Percentiles rank a stretch among this genome's conserved stretches.
Conservation (phyloP, 2,888 invertebrate species). For the Apantesis nais region DNA sequence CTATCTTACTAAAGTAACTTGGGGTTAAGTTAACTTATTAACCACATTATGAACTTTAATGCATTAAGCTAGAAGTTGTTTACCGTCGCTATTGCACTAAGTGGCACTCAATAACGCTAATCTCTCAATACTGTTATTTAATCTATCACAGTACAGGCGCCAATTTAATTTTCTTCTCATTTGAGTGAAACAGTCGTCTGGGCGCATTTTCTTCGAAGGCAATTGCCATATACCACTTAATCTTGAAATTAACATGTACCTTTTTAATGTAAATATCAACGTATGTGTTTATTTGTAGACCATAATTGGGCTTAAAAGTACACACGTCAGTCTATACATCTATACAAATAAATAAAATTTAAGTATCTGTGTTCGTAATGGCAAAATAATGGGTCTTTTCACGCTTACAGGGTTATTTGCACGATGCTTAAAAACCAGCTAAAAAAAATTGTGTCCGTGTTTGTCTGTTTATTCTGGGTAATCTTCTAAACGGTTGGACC, state of each 20-base stretch:
- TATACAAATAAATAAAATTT: too few relatives aligned
- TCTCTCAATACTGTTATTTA: background rate
- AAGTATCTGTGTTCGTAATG: too few relatives aligned
- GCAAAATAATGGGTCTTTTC: too few relatives aligned
- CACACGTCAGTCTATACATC: too few relatives aligned
- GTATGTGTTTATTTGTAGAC: background rate
- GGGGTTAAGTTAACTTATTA: too few relatives aligned
- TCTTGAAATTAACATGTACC: background rate
- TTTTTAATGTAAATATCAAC: background rate
- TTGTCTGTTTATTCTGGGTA: too few relatives aligned
- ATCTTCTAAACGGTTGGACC: too few relatives aligned
- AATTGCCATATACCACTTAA: background rate
- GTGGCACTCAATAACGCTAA: background rate
- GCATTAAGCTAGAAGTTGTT: background rate
- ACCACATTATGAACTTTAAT: too few relatives aligned
- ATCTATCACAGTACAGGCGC: background rate
- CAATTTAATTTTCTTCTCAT: background rate
- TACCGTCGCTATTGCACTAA: background rate
- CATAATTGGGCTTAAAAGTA: background rate
- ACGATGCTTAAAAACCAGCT: too few relatives aligned
- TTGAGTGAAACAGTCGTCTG: background rate
- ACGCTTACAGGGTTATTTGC: too few relatives aligned
- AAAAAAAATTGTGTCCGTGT: too few relatives aligned
- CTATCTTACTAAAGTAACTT: too few relatives aligned
- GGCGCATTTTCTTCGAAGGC: background rate